phyloP scores from a whole-genome alignment of 1,140 invertebrate species.

The Aphidius ervi region DNA sequence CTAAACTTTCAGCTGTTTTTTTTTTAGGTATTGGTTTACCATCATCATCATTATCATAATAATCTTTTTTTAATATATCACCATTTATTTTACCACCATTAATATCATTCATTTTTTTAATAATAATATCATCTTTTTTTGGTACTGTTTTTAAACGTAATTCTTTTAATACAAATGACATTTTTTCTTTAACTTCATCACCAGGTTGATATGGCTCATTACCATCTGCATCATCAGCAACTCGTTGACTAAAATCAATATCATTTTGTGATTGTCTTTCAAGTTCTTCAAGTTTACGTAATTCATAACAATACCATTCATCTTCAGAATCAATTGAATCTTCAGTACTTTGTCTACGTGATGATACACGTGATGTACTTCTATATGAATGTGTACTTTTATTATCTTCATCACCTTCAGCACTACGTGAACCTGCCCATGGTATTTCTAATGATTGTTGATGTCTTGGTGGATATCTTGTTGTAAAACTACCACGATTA shows the following conservation, averaged over 20 bases:
- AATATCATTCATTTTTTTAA: constrained; percentile 25
- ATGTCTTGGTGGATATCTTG: constrained; percentile 62
- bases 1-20: constrained; percentile 46
- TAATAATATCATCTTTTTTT: constrained; percentile 19
- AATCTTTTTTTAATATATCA: constrained; percentile 35
- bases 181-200: constrained; percentile 70
- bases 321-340: constrained; percentile 91
- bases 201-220: constrained; percentile 58
- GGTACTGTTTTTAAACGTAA: constrained; percentile 64
- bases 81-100: constrained; percentile 35
- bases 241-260: constrained; percentile 56
- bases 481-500: constrained; percentile 50
- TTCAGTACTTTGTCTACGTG: constrained; percentile 83
- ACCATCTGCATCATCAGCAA: constrained; percentile 59
- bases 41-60: constrained; percentile 30
- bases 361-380: constrained; percentile 80
- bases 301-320: constrained; percentile 88
- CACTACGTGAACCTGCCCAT: constrained; percentile 54
- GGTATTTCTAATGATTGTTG: constrained; percentile 80
- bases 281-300: constrained; percentile 80
- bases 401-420: constrained; percentile 77
- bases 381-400: constrained; percentile 80
- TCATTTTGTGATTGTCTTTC: constrained; percentile 71
- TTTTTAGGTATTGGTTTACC: constrained; percentile 46
- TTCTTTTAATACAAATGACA: constrained; percentile 72